Evolutionary conservation across 23 tunicate species (phyloP).

Genomic region (Ascidia mentula): DNA sequence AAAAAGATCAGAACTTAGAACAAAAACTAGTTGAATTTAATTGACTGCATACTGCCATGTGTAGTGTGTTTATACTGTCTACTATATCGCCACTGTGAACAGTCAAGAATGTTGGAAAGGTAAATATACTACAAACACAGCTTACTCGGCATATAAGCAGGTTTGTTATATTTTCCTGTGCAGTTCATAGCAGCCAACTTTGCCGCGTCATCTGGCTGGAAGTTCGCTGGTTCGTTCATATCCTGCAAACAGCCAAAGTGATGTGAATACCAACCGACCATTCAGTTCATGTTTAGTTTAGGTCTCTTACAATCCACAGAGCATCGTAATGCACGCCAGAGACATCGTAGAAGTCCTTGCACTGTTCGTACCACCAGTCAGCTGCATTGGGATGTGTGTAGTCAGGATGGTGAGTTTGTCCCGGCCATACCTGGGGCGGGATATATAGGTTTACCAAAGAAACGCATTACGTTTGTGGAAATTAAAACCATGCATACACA

Average conservation of each 20-base stretch:
- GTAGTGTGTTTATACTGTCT: no score
- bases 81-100: no score
- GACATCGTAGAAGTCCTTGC: constrained; percentile 56
- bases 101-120: no score
- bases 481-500: no score
- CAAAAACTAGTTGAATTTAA: no score
- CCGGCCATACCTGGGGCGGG: constrained; percentile 99
- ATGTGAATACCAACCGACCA: background rate
- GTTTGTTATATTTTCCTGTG: constrained; percentile 80
- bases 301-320: constrained; percentile 86
- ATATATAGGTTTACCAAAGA: no score
- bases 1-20: no score
- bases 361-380: constrained; percentile 83
- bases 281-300: background rate
- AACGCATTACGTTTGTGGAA: no score
- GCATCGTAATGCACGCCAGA: constrained; percentile 65
- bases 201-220: constrained; percentile 85
- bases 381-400: constrained; percentile 69
- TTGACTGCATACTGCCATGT: no score
- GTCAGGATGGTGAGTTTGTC: constrained; percentile 94
- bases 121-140: no score
- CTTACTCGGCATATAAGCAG: constrained; percentile 87
- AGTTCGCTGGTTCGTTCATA: constrained; percentile 99
- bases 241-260: constrained; percentile 41
- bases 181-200: constrained; percentile 82